phyloP scores from a whole-genome alignment of 2,888 invertebrate species.

The Linyphia triangularis region DNA sequence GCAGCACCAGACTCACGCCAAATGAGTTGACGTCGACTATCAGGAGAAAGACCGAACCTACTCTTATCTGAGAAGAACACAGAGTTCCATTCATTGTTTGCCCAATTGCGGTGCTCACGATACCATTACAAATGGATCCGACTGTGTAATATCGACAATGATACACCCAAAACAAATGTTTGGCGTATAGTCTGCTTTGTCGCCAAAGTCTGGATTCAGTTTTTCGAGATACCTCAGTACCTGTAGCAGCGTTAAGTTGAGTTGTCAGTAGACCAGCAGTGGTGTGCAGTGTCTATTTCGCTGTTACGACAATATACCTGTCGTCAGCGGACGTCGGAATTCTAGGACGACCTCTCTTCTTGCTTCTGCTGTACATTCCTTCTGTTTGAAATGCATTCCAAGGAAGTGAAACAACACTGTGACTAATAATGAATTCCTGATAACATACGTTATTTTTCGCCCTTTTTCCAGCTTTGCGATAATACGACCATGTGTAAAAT shows the following conservation, averaged over 20 bases:
- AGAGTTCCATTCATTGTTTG: background rate
- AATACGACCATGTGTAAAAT: background rate
- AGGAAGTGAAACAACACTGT: constrained; percentile 6
- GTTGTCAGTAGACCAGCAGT: background rate
- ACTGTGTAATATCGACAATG: background rate
- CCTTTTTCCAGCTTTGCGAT: constrained; percentile 21
- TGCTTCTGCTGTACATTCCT: background rate
- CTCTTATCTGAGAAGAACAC: no score
- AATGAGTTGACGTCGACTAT: no score
- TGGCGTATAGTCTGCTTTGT: background rate
- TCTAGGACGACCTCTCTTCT: background rate
- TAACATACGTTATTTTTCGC: constrained; percentile 15
- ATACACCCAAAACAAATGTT: background rate
- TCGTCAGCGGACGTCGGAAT: background rate
- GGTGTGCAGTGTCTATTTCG: background rate
- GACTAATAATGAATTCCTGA: background rate
- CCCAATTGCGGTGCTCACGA: background rate
- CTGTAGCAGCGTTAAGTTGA: background rate
- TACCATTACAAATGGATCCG: background rate
- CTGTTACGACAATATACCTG: background rate
- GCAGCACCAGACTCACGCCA: no score
- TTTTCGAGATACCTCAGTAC: background rate
- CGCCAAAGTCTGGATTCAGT: background rate
- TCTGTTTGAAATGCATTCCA: constrained; percentile 22
- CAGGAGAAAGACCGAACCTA: no score